Conservation (phyloP, 2,113 vertebrate genomes). For the Heteronetta atricapilla region DNA sequence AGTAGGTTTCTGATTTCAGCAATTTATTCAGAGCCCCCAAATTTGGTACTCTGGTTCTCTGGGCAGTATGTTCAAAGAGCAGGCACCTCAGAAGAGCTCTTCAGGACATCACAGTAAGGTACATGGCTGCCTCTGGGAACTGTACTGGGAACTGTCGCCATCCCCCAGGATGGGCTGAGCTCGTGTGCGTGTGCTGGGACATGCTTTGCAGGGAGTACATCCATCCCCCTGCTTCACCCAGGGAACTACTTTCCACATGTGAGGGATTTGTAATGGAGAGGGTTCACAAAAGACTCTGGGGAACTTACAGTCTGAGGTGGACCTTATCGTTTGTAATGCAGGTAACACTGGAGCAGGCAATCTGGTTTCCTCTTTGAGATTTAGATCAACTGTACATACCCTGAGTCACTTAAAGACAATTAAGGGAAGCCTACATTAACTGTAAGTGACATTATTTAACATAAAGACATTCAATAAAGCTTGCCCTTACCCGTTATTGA, state of each 20-base stretch:
- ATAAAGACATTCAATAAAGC: not conserved
- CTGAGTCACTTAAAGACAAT: not conserved
- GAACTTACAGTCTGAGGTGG: not conserved
- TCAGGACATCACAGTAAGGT: not conserved
- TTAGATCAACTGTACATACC: not conserved
- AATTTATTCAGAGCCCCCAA: not conserved
- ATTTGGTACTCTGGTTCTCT: accelerated
- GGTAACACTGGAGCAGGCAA: not conserved
- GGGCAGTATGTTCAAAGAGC: not conserved
- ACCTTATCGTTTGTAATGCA: not conserved
- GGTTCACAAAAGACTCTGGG: not conserved
- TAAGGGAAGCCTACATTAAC: not conserved
- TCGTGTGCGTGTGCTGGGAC: accelerated
- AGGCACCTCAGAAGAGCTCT: not conserved
- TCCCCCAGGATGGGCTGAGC: not conserved
- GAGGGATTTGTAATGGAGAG: not conserved
- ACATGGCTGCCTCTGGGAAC: not conserved
- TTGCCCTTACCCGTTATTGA: not conserved
- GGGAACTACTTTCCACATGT: not conserved
- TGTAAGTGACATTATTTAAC: not conserved
- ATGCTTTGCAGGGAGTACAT: not conserved
- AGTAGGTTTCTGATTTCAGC: not conserved
- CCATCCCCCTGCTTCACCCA: not conserved
- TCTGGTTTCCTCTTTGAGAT: not conserved
- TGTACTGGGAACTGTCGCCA: not conserved